Evolutionary conservation across 1,140 invertebrate species (phyloP).

Genomic region (Diorhabda sublineata): DNA sequence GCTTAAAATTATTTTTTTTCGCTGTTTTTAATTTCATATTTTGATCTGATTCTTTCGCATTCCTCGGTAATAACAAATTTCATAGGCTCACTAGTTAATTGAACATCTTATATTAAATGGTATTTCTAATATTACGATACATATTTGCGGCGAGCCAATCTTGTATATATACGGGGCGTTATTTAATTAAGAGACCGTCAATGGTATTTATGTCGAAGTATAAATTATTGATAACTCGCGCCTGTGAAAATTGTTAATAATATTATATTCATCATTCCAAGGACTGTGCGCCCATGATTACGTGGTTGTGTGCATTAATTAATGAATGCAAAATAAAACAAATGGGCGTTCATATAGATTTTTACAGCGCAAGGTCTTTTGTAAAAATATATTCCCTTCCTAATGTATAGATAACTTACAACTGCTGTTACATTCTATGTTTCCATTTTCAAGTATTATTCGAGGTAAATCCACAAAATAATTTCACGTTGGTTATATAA

Average conservation of each 20-base stretch:
- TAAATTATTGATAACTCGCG: constrained; percentile 2
- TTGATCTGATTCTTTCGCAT: not conserved
- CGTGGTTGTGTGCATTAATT: no score
- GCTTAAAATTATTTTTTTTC: not conserved
- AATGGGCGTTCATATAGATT: no score
- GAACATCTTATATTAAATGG: not conserved
- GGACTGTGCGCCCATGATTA: not conserved
- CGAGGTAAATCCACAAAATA: no score
- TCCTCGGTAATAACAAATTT: not conserved
- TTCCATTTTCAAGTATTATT: no score
- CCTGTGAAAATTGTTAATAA: constrained; percentile 4
- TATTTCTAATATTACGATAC: not conserved
- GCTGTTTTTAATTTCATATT: not conserved
- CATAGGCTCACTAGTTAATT: not conserved
- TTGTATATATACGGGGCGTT: not conserved
- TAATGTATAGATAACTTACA: no score
- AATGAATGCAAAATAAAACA: no score
- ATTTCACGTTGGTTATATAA: no score
- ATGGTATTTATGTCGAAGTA: not conserved
- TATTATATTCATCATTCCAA: not conserved
- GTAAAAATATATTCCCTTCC: no score
- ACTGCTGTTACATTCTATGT: no score
- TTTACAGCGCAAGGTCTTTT: no score
- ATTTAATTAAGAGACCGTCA: not conserved
- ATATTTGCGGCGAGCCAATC: not conserved